These are phyloP conservation scores for Sinelater perroti DNA, from an alignment of 2,888 invertebrate genomes.

Conservation along the genomic window DNA sequence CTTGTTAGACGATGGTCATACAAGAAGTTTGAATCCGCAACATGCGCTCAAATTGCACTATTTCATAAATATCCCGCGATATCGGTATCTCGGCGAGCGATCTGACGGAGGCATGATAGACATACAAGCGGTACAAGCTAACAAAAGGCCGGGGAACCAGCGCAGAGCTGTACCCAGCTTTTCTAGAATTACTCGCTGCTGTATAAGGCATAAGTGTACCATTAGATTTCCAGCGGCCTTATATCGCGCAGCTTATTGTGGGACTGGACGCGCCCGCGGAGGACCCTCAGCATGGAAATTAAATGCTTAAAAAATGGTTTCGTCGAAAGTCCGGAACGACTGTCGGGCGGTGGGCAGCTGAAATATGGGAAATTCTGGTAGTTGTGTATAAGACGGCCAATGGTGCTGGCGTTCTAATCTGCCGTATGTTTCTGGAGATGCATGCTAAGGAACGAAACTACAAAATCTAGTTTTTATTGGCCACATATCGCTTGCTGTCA, in stretches of 20 bases:
- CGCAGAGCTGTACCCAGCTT: slow-evolving; percentile 37
- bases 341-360: no score
- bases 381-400: no score
- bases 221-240: slow-evolving; percentile 42
- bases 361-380: no score
- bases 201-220: slow-evolving; percentile 42
- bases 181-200: slow-evolving; percentile 40
- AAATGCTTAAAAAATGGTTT: no score
- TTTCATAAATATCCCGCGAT: slow-evolving; percentile 42
- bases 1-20: slow-evolving; percentile 14
- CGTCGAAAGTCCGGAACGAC: no score
- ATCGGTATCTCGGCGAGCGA: slow-evolving; percentile 41
- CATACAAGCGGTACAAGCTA: slow-evolving; percentile 42
- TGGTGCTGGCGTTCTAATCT: no score
- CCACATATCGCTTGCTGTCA: no score
- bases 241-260: slow-evolving; percentile 34
- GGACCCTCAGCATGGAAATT: no score
- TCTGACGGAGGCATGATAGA: slow-evolving; percentile 44
- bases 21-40: slow-evolving; percentile 18
- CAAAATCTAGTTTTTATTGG: no score
- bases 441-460: no score
- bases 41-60: slow-evolving; percentile 33
- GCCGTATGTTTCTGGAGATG: no score
- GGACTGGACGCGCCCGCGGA: no score
- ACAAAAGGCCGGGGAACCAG: slow-evolving; percentile 40